These are phyloP conservation scores for Yasuhikotakia modesta DNA, from an alignment of 2,797 vertebrate species.

Conservation along the genomic window DNA sequence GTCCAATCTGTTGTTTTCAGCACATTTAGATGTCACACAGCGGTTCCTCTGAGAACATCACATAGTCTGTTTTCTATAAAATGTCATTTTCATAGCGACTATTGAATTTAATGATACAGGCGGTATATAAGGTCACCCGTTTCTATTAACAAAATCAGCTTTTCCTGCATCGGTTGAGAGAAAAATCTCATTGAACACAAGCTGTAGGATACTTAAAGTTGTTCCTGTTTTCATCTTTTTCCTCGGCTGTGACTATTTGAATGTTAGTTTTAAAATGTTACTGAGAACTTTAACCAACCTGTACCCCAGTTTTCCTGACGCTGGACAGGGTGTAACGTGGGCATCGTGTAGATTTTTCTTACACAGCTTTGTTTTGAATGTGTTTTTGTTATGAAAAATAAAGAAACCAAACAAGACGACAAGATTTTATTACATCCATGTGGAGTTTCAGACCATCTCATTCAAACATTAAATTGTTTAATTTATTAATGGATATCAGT, in stretches of 20 bases:
- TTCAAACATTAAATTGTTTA: too few species aligned
- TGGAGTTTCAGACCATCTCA: not conserved
- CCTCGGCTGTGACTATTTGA: conserved; percentile 38
- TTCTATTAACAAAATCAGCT: not conserved
- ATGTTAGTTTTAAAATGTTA: conserved; percentile 51
- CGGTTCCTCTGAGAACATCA: not conserved
- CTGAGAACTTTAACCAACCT: conserved; percentile 47
- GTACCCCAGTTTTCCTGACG: conserved; percentile 46
- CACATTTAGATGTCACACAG: conserved; percentile 13
- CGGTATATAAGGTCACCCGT: not conserved
- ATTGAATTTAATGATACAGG: not conserved
- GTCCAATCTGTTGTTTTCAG: conserved; percentile 17
- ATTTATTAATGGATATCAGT: not conserved
- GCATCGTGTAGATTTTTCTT: conserved; percentile 81
- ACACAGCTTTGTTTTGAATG: conserved; percentile 80
- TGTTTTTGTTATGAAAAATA: conserved; percentile 80
- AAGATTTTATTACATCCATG: conserved; percentile 34
- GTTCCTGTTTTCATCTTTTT: conserved; percentile 28
- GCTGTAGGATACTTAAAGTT: not conserved
- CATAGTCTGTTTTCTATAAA: not conserved
- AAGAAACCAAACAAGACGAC: conserved; percentile 59
- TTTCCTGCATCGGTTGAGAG: not conserved
- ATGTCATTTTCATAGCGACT: not conserved
- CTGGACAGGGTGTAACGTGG: conserved; percentile 65
- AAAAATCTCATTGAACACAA: not conserved